Evolutionary conservation across 2,888 invertebrate species (phyloP), one percentile per base, ranked within the genome.

Genomic region (Crematogaster levior): DNA sequence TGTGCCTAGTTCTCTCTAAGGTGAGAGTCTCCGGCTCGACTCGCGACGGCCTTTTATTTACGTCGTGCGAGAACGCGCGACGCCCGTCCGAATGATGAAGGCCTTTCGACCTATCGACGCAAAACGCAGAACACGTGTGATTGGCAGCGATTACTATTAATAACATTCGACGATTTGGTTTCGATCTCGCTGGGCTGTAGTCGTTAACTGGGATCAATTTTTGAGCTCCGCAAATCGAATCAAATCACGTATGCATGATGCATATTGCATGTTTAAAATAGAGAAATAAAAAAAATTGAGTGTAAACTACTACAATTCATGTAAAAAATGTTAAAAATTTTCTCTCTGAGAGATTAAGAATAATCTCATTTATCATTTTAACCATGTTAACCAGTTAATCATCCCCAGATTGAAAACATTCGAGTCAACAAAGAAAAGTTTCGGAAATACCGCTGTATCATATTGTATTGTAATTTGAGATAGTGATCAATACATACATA

Each of bases 1-100:
- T 87, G 74, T 84, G 73, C 84, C 80, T 84, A 68, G 83, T 82
- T 72, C 73, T 85, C 73, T 75, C 84, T 81, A 75, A 88, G 90
- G 89, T 89, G 90, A 90, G 89, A 89, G 90, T 89, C 81, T 84
- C 63, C 34, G 9, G 24, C 51, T 79, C 53, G 53, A 53, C 30
- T 53, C 53, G 68, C 84, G 80, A 83, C 84, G 79, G 83, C 48
- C 82, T 87, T 87, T 87, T 86, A 83, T 86, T 87, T 87, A 85
- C 85, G 27, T 72, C 84, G 79, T 53, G 68, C 77, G 70, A 56
- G 56, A 77, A 56, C 43, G 56, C 24, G 77, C 43, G 68, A 63
- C 65, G 56, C 21, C 63, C 15, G 34, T n/a, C 37, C 48, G 27
- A 65, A 58, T 80, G 53, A 66, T 53, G 34, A 79, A 56, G 77